Conservation (phyloP, 2,797 vertebrate genomes). For the Smutsia temminckii region DNA sequence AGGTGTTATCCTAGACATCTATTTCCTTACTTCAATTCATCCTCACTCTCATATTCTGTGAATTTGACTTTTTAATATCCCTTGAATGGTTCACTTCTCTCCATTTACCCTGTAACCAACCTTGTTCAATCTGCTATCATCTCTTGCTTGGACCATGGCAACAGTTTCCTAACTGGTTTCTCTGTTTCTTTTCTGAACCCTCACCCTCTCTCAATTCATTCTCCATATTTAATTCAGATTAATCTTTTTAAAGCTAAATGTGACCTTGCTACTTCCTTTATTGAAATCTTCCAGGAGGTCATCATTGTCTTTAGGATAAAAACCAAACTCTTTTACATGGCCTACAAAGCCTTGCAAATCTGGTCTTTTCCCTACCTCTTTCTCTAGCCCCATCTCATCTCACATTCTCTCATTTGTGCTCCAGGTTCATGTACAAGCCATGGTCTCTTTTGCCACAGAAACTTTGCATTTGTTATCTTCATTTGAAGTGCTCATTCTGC, state of each 20-base stretch:
- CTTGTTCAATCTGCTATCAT: not conserved
- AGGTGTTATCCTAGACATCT: not conserved
- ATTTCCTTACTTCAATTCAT: not conserved
- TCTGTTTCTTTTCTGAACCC: not conserved
- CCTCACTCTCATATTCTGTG: not conserved
- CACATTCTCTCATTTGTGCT: not conserved
- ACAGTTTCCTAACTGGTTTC: not conserved
- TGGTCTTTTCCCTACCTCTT: not conserved
- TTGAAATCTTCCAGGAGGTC: not conserved
- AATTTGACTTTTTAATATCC: not conserved
- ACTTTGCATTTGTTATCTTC: not conserved
- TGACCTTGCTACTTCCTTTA: not conserved
- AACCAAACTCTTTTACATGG: not conserved
- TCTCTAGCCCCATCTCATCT: not conserved
- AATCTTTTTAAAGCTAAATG: not conserved
- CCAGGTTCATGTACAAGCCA: not conserved
- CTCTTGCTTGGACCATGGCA: conserved; percentile 15
- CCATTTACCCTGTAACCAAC: not conserved
- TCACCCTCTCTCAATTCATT: not conserved
- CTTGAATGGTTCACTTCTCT: not conserved
- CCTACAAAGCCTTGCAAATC: not conserved
- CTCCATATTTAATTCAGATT: not conserved
- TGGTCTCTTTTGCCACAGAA: not conserved
- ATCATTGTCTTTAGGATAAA: not conserved
- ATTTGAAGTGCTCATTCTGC: conserved; percentile 29